Evolutionary conservation across 2,888 invertebrate genomes (phyloP).

Genomic region (Leuctra nigra): DNA sequence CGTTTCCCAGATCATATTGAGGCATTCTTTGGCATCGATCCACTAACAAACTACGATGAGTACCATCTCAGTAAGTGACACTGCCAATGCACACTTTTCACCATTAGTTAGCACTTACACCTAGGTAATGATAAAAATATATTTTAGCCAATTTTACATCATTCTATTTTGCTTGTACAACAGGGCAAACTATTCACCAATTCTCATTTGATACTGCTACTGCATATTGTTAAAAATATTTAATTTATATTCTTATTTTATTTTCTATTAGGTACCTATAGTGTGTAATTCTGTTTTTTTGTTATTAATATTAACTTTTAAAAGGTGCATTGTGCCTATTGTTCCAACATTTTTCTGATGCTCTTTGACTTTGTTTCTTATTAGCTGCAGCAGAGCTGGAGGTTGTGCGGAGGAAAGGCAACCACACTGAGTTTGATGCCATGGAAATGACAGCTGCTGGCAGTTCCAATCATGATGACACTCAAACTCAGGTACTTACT

Average conservation of each 20-base stretch:
- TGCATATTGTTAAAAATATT: no score
- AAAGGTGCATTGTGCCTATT: no score
- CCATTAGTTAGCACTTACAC: background rate
- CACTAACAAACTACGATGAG: slow-evolving; percentile 45
- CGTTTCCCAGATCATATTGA: slow-evolving; percentile 42
- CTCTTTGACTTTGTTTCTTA: background rate
- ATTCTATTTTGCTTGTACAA: no score
- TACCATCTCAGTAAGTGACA: slow-evolving; percentile 41
- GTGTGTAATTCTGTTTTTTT: no score
- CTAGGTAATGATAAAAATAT: background rate
- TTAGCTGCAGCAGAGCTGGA: background rate
- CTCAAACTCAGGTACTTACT: background rate
- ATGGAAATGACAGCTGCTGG: background rate
- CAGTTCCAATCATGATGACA: background rate
- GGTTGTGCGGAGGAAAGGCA: background rate
- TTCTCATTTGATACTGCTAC: no score
- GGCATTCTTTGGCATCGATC: slow-evolving; percentile 47
- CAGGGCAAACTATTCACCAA: no score
- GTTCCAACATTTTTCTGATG: no score
- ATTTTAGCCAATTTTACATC: no score
- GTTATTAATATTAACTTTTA: no score
- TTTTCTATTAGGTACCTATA: no score
- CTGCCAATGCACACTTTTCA: background rate
- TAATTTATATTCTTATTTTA: no score
- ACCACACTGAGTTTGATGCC: background rate